These are phyloP conservation scores for Rallus crepitans DNA, from an alignment of 2,797 vertebrate genomes.

Conservation along the genomic window DNA sequence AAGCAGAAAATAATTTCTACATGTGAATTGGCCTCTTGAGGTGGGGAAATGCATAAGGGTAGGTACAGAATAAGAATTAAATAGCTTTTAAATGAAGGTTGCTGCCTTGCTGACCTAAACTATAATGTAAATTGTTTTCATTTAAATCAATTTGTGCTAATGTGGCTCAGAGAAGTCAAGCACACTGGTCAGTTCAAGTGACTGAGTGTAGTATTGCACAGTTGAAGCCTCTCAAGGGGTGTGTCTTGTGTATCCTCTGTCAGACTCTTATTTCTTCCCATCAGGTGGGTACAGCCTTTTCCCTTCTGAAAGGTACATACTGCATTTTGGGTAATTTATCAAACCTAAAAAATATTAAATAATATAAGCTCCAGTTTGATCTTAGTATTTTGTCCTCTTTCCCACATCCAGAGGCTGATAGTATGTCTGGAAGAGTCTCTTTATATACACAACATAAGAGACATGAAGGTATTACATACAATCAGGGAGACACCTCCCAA, in stretches of 20 bases:
- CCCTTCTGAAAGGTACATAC: neutral
- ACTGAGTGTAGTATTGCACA: neutral
- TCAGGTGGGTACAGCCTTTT: neutral
- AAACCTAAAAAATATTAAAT: too few relatives aligned
- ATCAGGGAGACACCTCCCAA: slow-evolving; percentile 98
- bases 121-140: neutral
- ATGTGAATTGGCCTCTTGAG: neutral
- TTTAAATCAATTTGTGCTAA: neutral
- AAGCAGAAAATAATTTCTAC: neutral
- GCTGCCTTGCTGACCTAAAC: neutral
- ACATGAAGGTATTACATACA: slow-evolving; percentile 99
- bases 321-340: neutral
- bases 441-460: slow-evolving; percentile 99
- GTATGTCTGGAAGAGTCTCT: slow-evolving; percentile 98
- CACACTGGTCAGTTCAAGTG: neutral
- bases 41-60: neutral
- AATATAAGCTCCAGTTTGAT: neutral
- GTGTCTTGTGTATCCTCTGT: neutral
- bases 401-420: slow-evolving; percentile 89
- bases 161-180: neutral
- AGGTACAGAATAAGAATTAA: neutral
- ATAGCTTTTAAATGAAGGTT: neutral
- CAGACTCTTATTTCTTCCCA: neutral
- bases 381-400: neutral
- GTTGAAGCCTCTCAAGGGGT: neutral